Conservation (phyloP, 1,140 invertebrate species). For the Choristoneura fumiferana region DNA sequence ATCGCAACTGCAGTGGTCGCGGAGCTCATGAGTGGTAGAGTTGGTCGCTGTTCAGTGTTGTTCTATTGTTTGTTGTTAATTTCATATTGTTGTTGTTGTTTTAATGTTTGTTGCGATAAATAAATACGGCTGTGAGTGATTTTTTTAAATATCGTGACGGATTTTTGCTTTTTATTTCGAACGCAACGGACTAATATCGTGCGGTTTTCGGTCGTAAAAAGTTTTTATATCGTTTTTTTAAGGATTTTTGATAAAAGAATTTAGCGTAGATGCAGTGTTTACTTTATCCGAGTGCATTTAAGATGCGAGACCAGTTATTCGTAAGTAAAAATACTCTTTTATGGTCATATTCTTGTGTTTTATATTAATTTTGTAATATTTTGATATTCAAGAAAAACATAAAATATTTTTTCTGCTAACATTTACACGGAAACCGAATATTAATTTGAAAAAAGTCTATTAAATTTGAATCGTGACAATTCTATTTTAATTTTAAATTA, state of each 20-base stretch:
- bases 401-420: no score
- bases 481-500: not conserved
- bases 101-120: constrained; percentile 31
- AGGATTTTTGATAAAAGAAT: not conserved
- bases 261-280: constrained; percentile 17
- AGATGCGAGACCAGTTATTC: constrained; percentile 17
- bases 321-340: constrained; percentile 5
- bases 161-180: not conserved
- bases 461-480: no score
- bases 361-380: not conserved
- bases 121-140: constrained; percentile 30
- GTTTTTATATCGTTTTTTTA: not conserved
- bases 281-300: constrained; percentile 18
- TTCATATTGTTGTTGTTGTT: constrained; percentile 42
- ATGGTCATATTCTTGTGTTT: not conserved
- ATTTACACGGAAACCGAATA: no score
- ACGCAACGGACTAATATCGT: constrained; percentile 9
- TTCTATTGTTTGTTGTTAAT: constrained; percentile 44
- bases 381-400: no score
- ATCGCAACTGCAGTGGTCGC: constrained; percentile 55
- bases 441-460: no score
- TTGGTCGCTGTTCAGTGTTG: constrained; percentile 68
- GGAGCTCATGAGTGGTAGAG: constrained; percentile 68
- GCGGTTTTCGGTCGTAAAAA: not conserved
- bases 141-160: not conserved